These are phyloP conservation scores for Phacellophora camtschatica DNA, from an alignment of 30 jellyfish, hydroid and myxozoan species.

Conservation along the genomic window DNA sequence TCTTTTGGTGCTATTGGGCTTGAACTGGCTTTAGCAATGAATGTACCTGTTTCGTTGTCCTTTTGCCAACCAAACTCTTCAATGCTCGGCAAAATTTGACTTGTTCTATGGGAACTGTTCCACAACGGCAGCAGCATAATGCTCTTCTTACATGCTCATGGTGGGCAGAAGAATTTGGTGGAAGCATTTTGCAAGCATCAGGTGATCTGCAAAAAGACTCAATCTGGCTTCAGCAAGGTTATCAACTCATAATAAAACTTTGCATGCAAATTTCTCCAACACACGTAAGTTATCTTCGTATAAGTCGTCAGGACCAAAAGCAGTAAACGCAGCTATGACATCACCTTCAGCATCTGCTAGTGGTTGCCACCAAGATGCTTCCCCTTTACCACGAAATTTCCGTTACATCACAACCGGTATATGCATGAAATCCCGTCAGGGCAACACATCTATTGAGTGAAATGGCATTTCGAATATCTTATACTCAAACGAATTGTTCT, in stretches of 20 bases:
- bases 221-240: conserved; percentile 6
- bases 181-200: neutral
- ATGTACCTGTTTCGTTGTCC: neutral
- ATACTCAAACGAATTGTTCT: neutral
- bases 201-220: neutral
- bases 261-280: conserved; percentile 6
- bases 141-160: neutral
- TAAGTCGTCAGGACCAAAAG: neutral
- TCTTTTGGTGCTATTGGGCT: conserved; percentile 15
- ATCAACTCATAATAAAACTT: neutral
- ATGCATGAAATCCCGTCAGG: conserved; percentile 1
- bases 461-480: conserved; percentile 3
- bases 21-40: conserved; percentile 5
- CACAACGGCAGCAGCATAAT: no score
- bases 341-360: neutral
- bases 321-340: neutral
- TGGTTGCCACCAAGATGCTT: conserved; percentile 7
- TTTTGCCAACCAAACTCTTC: conserved; percentile 6
- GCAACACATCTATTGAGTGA: neutral
- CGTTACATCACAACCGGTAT: conserved; percentile 11
- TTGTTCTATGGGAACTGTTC: neutral
- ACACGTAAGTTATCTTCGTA: neutral
- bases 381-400: neutral
- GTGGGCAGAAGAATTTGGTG: conserved; percentile 1
- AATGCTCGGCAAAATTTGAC: neutral